These are phyloP conservation scores for Masnerella sp. DNA, from an alignment of 2,888 invertebrate species.

Conservation along the genomic window DNA sequence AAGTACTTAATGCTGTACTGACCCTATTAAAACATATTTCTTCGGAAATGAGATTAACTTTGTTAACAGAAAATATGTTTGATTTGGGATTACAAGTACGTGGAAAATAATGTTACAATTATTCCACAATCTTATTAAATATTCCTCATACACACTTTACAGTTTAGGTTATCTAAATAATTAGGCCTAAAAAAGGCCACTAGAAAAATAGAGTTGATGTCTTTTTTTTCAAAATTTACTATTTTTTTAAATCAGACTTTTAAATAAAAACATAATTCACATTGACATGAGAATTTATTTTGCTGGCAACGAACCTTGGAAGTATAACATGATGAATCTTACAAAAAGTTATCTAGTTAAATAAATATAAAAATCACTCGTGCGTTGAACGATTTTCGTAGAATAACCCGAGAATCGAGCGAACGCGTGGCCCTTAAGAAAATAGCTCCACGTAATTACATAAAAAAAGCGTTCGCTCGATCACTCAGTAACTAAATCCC, in stretches of 20 bases:
- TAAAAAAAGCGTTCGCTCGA: conserved; percentile 29
- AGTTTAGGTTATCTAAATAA: too few relatives aligned
- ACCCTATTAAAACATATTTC: conserved; percentile 26
- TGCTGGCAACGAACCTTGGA: conserved; percentile 33
- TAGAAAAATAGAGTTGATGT: too few relatives aligned
- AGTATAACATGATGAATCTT: conserved; percentile 49
- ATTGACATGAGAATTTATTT: conserved; percentile 40
- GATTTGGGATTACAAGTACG: conserved; percentile 15
- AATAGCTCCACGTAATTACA: not conserved
- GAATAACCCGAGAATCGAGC: conserved; percentile 10
- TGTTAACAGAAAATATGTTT: not conserved
- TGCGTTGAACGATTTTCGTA: conserved; percentile 35
- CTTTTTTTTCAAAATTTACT: not conserved
- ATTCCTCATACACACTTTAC: too few relatives aligned
- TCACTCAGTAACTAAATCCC: too few relatives aligned
- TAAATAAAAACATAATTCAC: too few relatives aligned
- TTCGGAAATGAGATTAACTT: conserved; percentile 24
- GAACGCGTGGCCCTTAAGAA: conserved; percentile 9
- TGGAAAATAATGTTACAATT: not conserved
- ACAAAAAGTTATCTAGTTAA: conserved; percentile 50
- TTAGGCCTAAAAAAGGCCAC: too few relatives aligned
- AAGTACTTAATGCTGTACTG: conserved; percentile 26
- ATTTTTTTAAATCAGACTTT: not conserved
- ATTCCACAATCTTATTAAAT: too few relatives aligned
- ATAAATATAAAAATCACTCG: conserved; percentile 47